A percentile compares a stretch with the other conserved stretches of the same genome.
These are phyloP conservation scores for Hybognathus amarus DNA, from an alignment of 2,797 vertebrate genomes.

Conservation along the genomic window DNA sequence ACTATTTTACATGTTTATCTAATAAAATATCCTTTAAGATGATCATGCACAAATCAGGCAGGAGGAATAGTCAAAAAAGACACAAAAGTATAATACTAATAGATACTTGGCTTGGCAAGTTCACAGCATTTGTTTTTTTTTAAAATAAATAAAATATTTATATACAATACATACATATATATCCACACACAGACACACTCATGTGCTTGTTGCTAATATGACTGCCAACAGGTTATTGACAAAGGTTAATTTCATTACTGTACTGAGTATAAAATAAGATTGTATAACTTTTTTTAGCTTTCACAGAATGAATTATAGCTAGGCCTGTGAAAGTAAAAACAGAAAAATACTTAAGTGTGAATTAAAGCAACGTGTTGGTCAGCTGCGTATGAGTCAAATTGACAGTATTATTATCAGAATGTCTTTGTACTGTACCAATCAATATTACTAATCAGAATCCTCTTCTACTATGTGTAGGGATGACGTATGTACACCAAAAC, in stretches of 20 bases:
- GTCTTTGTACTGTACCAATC: too few relatives aligned
- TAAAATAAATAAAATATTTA: neutral
- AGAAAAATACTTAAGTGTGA: neutral
- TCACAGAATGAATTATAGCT: too few relatives aligned
- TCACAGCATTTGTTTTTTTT: neutral
- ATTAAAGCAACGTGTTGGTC: neutral
- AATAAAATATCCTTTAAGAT: neutral
- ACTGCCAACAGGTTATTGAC: neutral
- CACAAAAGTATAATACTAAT: neutral
- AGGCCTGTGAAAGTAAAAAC: neutral
- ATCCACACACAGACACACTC: too few relatives aligned
- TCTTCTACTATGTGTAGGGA: neutral
- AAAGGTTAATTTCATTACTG: neutral
- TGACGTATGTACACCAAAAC: conserved; percentile 44
- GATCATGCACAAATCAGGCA: neutral
- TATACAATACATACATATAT: too few relatives aligned
- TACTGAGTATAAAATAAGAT: neutral
- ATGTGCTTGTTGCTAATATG: neutral
- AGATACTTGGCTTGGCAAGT: neutral
- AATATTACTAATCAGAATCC: neutral
- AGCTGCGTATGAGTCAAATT: neutral
- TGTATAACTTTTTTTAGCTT: neutral
- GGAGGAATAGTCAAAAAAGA: neutral
- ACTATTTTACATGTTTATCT: neutral
- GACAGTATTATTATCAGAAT: conserved; percentile 9